Evolutionary conservation across 2,797 vertebrate species (phyloP).

Genomic region (Fundulus diaphanus): DNA sequence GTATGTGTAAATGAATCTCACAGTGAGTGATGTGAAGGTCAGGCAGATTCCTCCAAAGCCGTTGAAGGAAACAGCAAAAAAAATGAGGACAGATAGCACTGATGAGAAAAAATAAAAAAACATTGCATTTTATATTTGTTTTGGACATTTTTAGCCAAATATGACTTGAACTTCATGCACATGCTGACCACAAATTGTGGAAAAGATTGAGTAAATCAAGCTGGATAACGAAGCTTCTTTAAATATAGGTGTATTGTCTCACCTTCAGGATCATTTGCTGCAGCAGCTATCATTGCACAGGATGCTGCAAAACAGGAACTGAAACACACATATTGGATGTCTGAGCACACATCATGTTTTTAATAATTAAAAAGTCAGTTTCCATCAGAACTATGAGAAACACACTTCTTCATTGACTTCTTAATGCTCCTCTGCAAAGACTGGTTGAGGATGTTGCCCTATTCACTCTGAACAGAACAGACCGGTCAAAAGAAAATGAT

Average conservation of each 20-base stretch:
- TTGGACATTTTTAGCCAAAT: neutral
- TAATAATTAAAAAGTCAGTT: neutral
- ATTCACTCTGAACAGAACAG: neutral
- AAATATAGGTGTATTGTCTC: slow-evolving; percentile 18
- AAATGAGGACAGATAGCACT: slow-evolving; percentile 84
- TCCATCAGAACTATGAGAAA: neutral
- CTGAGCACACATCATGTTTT: neutral
- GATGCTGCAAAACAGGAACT: slow-evolving; percentile 87
- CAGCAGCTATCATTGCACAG: slow-evolving; percentile 84
- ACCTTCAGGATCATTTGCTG: slow-evolving; percentile 84
- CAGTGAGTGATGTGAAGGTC: slow-evolving; percentile 91
- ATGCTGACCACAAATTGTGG: neutral
- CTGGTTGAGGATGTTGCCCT: neutral
- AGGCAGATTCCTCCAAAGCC: slow-evolving; percentile 92
- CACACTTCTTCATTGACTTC: neutral
- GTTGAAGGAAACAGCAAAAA: slow-evolving; percentile 88
- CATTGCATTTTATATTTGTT: neutral
- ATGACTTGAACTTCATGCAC: neutral
- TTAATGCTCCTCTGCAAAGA: neutral
- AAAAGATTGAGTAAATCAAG: neutral
- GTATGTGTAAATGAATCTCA: slow-evolving; percentile 61
- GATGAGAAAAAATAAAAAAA: slow-evolving; percentile 43
- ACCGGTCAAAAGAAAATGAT: neutral
- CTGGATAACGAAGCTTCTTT: neutral
- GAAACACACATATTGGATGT: slow-evolving; percentile 31